Conservation (phyloP, 2,113 vertebrate species). For the Phasianus colchicus region DNA sequence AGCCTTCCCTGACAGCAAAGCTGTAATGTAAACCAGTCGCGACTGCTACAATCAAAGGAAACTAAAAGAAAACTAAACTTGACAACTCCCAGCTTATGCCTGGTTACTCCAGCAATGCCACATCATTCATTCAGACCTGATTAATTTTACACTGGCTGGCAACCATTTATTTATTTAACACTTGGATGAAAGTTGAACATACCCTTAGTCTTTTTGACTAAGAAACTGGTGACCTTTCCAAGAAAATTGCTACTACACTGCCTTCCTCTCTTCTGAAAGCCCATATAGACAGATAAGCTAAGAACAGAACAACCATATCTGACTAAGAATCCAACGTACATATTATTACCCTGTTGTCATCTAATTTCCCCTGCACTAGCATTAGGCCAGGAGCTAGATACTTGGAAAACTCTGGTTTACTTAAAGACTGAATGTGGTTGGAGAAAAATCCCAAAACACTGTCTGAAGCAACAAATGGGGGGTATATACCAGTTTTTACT, state of each 20-base stretch:
- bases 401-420: neutral
- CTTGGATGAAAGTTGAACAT: slow-evolving; percentile 45
- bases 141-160: slow-evolving; percentile 54
- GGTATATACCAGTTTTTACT: neutral
- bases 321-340: slow-evolving; percentile 54
- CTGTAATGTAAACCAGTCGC: neutral
- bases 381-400: slow-evolving; percentile 6
- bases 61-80: neutral
- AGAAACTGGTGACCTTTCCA: slow-evolving; percentile 65
- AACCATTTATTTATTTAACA: neutral
- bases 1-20: neutral
- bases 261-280: slow-evolving; percentile 72
- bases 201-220: slow-evolving; percentile 11
- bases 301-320: slow-evolving; percentile 74
- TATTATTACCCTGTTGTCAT: slow-evolving; percentile 55
- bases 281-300: slow-evolving; percentile 70
- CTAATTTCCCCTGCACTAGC: slow-evolving; percentile 26
- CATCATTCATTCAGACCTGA: slow-evolving; percentile 56
- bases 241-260: slow-evolving; percentile 70
- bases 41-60: neutral
- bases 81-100: neutral
- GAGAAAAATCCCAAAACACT: neutral
- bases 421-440: neutral
- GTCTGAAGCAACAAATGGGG: neutral
- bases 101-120: neutral